Percentiles rank a stretch among this genome's conserved stretches.
These are phyloP conservation scores for Chrosomus eos DNA, from an alignment of 2,797 vertebrate genomes.

Conservation along the genomic window DNA sequence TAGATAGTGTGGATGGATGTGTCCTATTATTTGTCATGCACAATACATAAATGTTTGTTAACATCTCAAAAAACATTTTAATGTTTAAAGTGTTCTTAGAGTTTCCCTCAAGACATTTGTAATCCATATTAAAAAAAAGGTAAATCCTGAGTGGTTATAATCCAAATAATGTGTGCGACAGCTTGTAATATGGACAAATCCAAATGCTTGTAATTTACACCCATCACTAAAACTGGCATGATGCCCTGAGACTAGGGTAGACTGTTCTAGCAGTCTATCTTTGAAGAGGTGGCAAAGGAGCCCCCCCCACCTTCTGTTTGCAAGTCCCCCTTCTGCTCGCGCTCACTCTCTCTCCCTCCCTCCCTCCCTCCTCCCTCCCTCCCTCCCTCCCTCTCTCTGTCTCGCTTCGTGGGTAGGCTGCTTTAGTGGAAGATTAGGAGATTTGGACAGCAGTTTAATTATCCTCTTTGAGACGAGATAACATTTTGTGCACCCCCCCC, in stretches of 20 bases:
- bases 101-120: slow-evolving; percentile 35
- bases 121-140: slow-evolving; percentile 55
- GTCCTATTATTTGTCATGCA: background rate
- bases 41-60: background rate
- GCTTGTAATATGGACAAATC: slow-evolving; percentile 51
- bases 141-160: slow-evolving; percentile 52
- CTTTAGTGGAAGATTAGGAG: slow-evolving; percentile 69
- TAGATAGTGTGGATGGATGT: background rate
- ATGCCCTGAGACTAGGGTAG: slow-evolving; percentile 53
- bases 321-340: slow-evolving; percentile 37
- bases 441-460: slow-evolving; percentile 74
- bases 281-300: slow-evolving; percentile 32
- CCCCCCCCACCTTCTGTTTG: slow-evolving; percentile 36
- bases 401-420: slow-evolving; percentile 53
- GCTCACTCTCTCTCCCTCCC: background rate
- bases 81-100: slow-evolving; percentile 24
- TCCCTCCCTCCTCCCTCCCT: background rate
- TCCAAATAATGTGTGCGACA: slow-evolving; percentile 51
- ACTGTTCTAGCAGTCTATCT: slow-evolving; percentile 48
- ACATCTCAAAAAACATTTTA: background rate
- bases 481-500: slow-evolving; percentile 54
- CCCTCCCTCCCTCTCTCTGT: background rate
- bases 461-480: slow-evolving; percentile 72
- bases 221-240: slow-evolving; percentile 59
- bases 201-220: slow-evolving; percentile 57